These are phyloP conservation scores for Parnassius orleans DNA, from an alignment of 2,888 invertebrate genomes.

Conservation along the genomic window DNA sequence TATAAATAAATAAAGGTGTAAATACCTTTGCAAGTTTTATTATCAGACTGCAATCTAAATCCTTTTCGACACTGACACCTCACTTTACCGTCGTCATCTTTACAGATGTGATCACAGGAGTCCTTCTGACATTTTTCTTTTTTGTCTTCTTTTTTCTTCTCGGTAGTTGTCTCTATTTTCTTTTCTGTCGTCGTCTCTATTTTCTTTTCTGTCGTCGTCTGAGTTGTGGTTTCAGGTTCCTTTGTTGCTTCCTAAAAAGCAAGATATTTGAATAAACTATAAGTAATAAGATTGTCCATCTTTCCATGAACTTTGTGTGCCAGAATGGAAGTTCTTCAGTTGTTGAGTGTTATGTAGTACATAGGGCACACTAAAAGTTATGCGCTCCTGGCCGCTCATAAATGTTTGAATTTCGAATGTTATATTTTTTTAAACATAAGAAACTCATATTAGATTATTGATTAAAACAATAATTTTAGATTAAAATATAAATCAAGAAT, in stretches of 20 bases:
- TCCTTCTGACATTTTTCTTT: slow-evolving; percentile 53
- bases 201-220: slow-evolving; percentile 31
- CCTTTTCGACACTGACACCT: slow-evolving; percentile 59
- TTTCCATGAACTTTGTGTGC: too few relatives aligned
- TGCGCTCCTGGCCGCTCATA: too few relatives aligned
- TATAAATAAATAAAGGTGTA: not conserved
- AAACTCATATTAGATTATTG: too few relatives aligned
- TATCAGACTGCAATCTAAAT: slow-evolving; percentile 57
- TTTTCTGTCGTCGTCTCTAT: slow-evolving; percentile 31
- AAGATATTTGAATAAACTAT: not conserved
- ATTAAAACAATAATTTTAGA: too few relatives aligned
- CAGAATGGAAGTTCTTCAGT: too few relatives aligned
- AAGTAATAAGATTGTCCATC: too few relatives aligned
- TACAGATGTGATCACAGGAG: slow-evolving; percentile 63
- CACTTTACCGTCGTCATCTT: slow-evolving; percentile 52
- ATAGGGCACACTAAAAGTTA: too few relatives aligned
- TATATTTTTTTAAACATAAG: too few relatives aligned
- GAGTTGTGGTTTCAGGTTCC: slow-evolving; percentile 45
- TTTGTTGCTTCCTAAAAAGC: slow-evolving; percentile 54
- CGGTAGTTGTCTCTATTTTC: slow-evolving; percentile 38
- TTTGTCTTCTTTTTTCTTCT: slow-evolving; percentile 34
- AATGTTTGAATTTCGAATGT: too few relatives aligned
- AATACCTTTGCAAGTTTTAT: slow-evolving; percentile 66
- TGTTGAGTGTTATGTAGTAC: too few relatives aligned
- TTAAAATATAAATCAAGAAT: too few relatives aligned